Percentiles rank a stretch among this genome's conserved stretches.
phyloP scores from a whole-genome alignment of 2,888 invertebrate species.

The Theretra japonica region DNA sequence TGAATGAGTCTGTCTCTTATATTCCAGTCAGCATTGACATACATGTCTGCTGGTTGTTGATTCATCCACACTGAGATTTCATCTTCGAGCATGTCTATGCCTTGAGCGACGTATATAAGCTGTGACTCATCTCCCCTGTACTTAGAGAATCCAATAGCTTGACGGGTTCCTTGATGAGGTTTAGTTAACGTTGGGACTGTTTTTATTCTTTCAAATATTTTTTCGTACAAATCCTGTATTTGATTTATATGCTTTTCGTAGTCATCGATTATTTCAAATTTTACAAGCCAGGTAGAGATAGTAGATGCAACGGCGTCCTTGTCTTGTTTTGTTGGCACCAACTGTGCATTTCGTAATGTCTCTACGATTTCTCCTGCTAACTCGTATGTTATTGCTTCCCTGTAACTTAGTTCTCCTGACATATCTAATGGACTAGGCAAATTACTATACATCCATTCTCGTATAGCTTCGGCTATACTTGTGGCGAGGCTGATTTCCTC shows the following conservation, averaged over 20 bases:
- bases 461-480: constrained; percentile 46
- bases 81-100: constrained; percentile 57
- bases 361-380: constrained; percentile 59
- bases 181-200: constrained; percentile 48
- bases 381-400: constrained; percentile 54
- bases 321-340: constrained; percentile 44
- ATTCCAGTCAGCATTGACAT: constrained; percentile 42
- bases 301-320: constrained; percentile 48
- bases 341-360: constrained; percentile 51
- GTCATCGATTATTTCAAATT: constrained; percentile 53
- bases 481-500: constrained; percentile 53
- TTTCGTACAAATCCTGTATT: constrained; percentile 45
- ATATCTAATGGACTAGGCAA: constrained; percentile 49
- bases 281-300: constrained; percentile 57
- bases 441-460: constrained; percentile 53
- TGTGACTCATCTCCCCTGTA: constrained; percentile 35
- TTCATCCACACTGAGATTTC: constrained; percentile 65
- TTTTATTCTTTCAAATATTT: constrained; percentile 43
- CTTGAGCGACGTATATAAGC: constrained; percentile 41
- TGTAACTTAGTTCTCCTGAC: constrained; percentile 50
- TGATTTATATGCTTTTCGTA: constrained; percentile 46
- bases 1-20: constrained; percentile 47
- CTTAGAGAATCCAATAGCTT: constrained; percentile 50
- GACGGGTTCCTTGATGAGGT: constrained; percentile 55
- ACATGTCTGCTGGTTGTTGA: constrained; percentile 56